phyloP scores from a whole-genome alignment of 2,797 vertebrate genomes.

The Semotilus atromaculatus region DNA sequence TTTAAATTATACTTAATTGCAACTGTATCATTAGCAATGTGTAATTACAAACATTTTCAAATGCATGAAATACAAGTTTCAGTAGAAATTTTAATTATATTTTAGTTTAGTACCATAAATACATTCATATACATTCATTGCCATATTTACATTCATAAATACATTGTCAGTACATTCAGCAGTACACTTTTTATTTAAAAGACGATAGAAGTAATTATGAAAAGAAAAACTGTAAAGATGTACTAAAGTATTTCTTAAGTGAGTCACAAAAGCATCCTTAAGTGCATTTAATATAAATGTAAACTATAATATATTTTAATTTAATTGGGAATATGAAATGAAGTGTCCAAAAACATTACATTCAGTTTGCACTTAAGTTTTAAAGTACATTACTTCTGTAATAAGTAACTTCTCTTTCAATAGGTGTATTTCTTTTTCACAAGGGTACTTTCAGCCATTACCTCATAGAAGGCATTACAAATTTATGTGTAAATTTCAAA shows the following conservation, averaged over 20 bases:
- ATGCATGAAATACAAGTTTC: neutral
- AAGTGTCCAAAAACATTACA: neutral
- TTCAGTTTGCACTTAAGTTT: neutral
- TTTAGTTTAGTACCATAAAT: neutral
- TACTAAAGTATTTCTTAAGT: neutral
- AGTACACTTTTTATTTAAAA: neutral
- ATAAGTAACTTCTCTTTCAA: neutral
- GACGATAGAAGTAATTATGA: neutral
- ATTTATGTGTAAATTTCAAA: neutral
- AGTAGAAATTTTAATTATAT: neutral
- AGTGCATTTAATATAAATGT: no score
- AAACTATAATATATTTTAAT: neutral
- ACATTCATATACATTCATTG: no score
- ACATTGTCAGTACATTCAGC: neutral
- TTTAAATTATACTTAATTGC: neutral
- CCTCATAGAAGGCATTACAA: neutral
- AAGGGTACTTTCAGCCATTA: neutral
- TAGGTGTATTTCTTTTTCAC: neutral
- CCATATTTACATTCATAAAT: no score
- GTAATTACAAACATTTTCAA: neutral
- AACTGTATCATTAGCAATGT: neutral
- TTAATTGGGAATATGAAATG: neutral
- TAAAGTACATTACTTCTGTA: neutral
- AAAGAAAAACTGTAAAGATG: neutral
- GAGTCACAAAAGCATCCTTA: neutral